A percentile compares a stretch with the other conserved stretches of the same genome.
These are phyloP conservation scores for Penaeus japonicus DNA, from an alignment of 1,140 invertebrate genomes.

Conservation along the genomic window DNA sequence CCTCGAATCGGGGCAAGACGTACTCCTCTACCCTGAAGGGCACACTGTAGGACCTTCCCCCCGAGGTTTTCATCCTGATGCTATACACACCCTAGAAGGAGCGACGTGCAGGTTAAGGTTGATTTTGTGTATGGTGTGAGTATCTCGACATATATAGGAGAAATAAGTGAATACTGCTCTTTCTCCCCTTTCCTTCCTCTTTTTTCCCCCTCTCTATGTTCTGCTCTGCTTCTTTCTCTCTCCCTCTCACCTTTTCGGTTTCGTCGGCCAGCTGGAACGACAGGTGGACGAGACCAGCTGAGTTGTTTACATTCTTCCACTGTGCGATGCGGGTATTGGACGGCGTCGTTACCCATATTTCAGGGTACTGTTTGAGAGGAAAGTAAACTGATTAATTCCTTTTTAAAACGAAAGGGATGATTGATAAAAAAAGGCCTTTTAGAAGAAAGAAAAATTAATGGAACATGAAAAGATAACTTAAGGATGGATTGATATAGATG, in stretches of 20 bases:
- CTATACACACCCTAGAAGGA: neutral
- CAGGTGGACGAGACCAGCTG: slow-evolving; percentile 68
- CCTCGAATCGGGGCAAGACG: neutral
- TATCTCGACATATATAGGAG: no score
- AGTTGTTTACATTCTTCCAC: slow-evolving; percentile 69
- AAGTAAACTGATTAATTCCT: neutral
- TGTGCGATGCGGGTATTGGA: slow-evolving; percentile 69
- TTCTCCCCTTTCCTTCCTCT: neutral
- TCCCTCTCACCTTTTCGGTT: slow-evolving; percentile 61
- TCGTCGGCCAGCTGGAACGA: slow-evolving; percentile 69
- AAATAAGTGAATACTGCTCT: neutral
- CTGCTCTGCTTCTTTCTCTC: neutral
- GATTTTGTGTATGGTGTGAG: no score
- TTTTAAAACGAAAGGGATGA: neutral
- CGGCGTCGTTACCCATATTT: slow-evolving; percentile 65
- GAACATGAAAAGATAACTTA: no score
- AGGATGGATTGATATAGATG: no score
- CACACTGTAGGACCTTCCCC: no score
- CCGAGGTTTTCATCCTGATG: neutral
- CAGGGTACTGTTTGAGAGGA: neutral
- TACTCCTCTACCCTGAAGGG: neutral
- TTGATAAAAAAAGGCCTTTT: no score
- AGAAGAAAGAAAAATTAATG: no score
- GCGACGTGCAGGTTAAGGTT: no score
- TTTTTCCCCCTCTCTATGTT: neutral